Evolutionary conservation across 2,113 vertebrate species (phyloP), one percentile per base, ranked within the genome.

Genomic region (Haemorhous mexicanus): DNA sequence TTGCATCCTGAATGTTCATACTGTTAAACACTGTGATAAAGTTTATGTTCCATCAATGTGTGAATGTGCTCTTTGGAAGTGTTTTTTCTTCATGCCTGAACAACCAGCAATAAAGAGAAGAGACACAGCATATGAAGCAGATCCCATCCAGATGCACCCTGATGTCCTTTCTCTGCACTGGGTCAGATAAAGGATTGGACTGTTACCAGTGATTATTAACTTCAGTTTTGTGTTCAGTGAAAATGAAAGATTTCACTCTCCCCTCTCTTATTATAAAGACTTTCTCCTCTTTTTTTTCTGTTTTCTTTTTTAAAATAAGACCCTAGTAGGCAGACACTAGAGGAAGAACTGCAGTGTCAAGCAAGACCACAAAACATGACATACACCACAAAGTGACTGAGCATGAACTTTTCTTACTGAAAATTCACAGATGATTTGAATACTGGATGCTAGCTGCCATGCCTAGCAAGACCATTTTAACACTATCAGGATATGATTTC

Each of bases 11-110:
- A 43, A 69, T 85, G 59, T 68, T 94, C 70, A 78, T 87, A 85
- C 59, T 46, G 58, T 61, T 61, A 33, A 89, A 75, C 39, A 83
- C 59, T 67, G 58, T 44, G 80, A 76, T 91, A 87, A 97, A 93
- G 52, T 95, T 96, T 93, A 86, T 96, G 84, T 94, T 93, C 88
- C 76, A 88, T 95, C 63, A 89, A 9, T 62, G 35, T 96, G n/a
- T 86, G 83, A 97, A 96, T 69, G 53, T 72, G 61, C 27, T 94
- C 44, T 95, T 91, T 95, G 76, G 32, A 95, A 77, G 46, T 53
- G 68, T 72, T 91, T 93, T 90, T 72, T 41, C 53, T 92, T 93
- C 74, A 86, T 89, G 92, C 73, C 37, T 95, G 86, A 96, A 81
- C 70, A 93, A 80, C 33, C 12, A 24, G 66, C 69, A 89, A 82